A percentile compares a stretch with the other conserved stretches of the same genome.
These are phyloP conservation scores for Drosophila jambulina DNA, from an alignment of 1,140 invertebrate species.

Conservation along the genomic window DNA sequence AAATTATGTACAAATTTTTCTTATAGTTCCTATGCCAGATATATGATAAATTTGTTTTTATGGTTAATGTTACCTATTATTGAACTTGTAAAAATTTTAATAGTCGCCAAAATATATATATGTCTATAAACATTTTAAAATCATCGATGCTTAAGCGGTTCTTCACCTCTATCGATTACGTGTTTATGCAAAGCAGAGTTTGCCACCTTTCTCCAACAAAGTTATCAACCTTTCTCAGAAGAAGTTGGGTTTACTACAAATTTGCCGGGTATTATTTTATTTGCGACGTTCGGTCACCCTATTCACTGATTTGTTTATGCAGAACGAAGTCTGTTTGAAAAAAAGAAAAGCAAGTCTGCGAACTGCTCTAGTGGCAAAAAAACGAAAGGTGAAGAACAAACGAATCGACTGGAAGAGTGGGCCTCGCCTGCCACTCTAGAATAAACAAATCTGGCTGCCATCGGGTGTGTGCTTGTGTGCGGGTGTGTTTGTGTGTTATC, in stretches of 20 bases:
- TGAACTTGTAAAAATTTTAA: too few relatives aligned
- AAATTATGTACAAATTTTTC: too few relatives aligned
- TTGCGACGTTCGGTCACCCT: neutral
- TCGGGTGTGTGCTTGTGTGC: slow-evolving; percentile 9
- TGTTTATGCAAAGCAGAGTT: neutral
- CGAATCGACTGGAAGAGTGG: slow-evolving; percentile 1
- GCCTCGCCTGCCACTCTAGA: neutral
- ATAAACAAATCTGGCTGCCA: slow-evolving; percentile 35
- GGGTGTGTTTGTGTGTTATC: slow-evolving; percentile 54
- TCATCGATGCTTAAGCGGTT: too few relatives aligned
- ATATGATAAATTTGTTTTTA: too few relatives aligned
- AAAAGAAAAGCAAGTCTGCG: slow-evolving; percentile 15
- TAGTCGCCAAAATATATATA: too few relatives aligned
- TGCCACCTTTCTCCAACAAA: neutral
- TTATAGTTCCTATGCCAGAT: too few relatives aligned
- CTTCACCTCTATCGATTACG: neutral
- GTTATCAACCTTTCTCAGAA: too few relatives aligned
- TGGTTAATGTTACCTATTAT: too few relatives aligned
- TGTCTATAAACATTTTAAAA: too few relatives aligned
- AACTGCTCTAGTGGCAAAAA: slow-evolving; percentile 49
- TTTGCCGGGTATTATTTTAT: neutral
- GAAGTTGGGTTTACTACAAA: neutral
- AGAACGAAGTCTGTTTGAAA: slow-evolving; percentile 27
- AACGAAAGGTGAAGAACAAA: slow-evolving; percentile 21
- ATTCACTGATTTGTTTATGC: slow-evolving; percentile 52